A percentile compares a stretch with the other conserved stretches of the same genome.
phyloP scores from a whole-genome alignment of 2,888 invertebrate species.

The Mantis religiosa region DNA sequence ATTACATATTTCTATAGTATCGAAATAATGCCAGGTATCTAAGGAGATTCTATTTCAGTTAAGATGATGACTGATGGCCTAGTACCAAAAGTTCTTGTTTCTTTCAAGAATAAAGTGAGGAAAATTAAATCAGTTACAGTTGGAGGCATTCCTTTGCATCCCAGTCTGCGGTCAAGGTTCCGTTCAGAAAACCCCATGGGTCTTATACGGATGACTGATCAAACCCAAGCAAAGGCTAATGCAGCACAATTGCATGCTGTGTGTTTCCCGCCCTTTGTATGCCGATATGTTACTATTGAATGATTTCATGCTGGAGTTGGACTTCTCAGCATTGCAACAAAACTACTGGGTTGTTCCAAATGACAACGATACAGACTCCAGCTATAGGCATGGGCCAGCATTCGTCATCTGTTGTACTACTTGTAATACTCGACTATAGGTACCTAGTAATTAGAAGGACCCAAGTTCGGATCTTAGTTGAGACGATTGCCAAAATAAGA shows the following conservation, averaged over 20 bases:
- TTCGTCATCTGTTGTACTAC: no score
- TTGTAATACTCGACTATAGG: no score
- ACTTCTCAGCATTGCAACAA: not conserved
- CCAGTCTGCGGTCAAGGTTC: not conserved
- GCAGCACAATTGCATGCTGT: no score
- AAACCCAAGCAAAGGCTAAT: not conserved
- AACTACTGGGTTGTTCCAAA: not conserved
- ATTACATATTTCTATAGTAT: no score
- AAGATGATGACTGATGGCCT: no score
- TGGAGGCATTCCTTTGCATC: not conserved
- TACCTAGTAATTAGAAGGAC: no score
- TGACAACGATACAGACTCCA: not conserved
- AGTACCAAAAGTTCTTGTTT: no score
- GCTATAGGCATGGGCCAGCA: no score
- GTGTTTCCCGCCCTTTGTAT: not conserved
- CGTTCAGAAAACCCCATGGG: not conserved
- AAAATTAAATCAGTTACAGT: not conserved
- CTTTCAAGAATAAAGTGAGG: not conserved
- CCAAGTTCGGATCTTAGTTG: no score
- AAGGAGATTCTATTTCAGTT: no score
- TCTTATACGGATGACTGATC: not conserved
- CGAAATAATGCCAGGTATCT: no score
- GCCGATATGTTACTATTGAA: not conserved
- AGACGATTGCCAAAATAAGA: no score
- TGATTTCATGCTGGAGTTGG: not conserved